These are phyloP conservation scores for Drosophila lacertosa DNA, from an alignment of 1,140 invertebrate species.

Conservation along the genomic window DNA sequence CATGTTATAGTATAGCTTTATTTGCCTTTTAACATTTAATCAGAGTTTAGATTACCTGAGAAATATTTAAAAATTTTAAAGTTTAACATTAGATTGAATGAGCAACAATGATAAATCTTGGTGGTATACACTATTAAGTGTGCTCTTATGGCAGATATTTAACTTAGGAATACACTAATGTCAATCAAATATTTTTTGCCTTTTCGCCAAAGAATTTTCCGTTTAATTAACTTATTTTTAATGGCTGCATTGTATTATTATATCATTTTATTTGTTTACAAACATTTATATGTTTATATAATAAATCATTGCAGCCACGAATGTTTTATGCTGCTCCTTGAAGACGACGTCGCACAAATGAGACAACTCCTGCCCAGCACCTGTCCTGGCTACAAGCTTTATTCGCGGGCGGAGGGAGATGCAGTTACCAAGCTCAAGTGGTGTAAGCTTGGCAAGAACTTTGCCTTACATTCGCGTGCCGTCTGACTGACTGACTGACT, in stretches of 20 bases:
- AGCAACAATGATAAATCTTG: too few relatives aligned
- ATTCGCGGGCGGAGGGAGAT: not conserved
- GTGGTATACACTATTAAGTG: too few relatives aligned
- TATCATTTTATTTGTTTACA: not conserved
- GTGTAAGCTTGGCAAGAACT: slow-evolving; percentile 49
- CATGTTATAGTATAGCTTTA: too few relatives aligned
- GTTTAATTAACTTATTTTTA: too few relatives aligned
- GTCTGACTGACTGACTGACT: slow-evolving; percentile 39
- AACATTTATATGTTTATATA: not conserved
- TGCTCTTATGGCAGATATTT: too few relatives aligned
- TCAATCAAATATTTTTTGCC: too few relatives aligned
- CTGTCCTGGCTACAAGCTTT: slow-evolving; percentile 24
- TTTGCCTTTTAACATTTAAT: too few relatives aligned
- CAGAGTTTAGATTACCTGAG: too few relatives aligned
- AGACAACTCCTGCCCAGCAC: slow-evolving; percentile 71
- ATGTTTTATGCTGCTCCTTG: not conserved
- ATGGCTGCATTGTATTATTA: not conserved
- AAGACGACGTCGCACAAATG: slow-evolving; percentile 30
- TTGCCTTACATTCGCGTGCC: slow-evolving; percentile 64
- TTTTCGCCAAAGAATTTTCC: too few relatives aligned
- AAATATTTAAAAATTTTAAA: too few relatives aligned
- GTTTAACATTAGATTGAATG: too few relatives aligned
- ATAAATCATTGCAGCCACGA: not conserved
- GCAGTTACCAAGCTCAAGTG: slow-evolving; percentile 33
- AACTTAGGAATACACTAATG: too few relatives aligned